Evolutionary conservation across 2,113 vertebrate genomes (phyloP), one percentile per base, ranked within the genome.

Genomic region (Prinia subflava): DNA sequence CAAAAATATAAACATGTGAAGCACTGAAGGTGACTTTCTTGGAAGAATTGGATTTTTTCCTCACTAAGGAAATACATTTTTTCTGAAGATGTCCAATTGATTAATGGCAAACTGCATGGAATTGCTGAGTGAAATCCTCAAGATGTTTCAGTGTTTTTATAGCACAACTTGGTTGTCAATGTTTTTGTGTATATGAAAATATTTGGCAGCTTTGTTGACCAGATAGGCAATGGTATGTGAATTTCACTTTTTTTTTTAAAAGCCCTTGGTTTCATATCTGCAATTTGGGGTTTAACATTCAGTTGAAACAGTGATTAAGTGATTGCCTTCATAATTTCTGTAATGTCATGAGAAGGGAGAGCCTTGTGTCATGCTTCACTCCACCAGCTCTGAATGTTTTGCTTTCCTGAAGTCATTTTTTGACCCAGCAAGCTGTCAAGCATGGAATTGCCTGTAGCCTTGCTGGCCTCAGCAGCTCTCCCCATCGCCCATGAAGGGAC

Each of bases 1-100:
- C 94, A 98, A 96, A 97, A 96, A 96, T 92, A 95, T 80, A 96
- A 97, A 97, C 90, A 92, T 94, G 41, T 79, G 82, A 97, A 95
- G 80, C 37, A 65, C 65, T 95, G 74, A 92, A 97, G 96, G 97
- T 97, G 95, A 94, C 92, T 93, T 96, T 97, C 93, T 97, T 94
- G 89, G 97, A 97, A 97, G 71, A 77, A 76, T 42, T 89, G 60
- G 0, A 1, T 87, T 80, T 84, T 86, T 92, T 95, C 90, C 59
- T 83, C 85, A 77, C 79, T 52, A 33, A 90, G 89, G 84, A 94
- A 94, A 83, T 86, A 82, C 11, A 71, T 89, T 91, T 97, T 91
- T 92, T 90, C 88, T 94, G n/a, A 94, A 95, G 82, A 87, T 94
- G 94, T 96, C 94, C 77, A 96, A 70, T 47, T 95, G 97, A 97